Evolutionary conservation across 1,140 invertebrate genomes (phyloP).

Genomic region (Ptiloglossa arizonensis): DNA sequence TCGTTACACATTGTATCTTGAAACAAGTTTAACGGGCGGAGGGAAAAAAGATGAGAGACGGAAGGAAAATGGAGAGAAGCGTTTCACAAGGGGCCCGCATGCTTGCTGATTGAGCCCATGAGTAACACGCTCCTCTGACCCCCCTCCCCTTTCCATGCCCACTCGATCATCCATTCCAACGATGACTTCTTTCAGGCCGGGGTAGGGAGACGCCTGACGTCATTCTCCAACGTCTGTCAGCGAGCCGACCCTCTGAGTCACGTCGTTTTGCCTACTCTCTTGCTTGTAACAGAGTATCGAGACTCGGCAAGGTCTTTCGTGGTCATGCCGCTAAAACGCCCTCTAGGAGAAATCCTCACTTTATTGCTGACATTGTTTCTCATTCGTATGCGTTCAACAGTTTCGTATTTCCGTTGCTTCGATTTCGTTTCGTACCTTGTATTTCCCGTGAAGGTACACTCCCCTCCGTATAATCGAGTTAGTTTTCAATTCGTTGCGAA

Average conservation of each 20-base stretch:
- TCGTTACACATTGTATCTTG: not conserved
- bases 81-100: conserved; percentile 67
- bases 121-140: conserved; percentile 61
- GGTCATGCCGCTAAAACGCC: conserved; percentile 47
- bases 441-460: not conserved
- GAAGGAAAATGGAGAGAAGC: conserved; percentile 25
- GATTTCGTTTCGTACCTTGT: not conserved
- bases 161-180: conserved; percentile 73
- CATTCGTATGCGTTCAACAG: not conserved
- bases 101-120: conserved; percentile 67
- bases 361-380: not conserved
- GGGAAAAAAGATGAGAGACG: conserved; percentile 9
- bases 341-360: not conserved
- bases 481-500: too few relatives aligned
- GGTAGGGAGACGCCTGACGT: conserved; percentile 76
- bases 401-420: not conserved
- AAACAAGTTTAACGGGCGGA: not conserved
- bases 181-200: conserved; percentile 75
- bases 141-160: conserved; percentile 34
- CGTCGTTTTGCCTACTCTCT: conserved; percentile 60
- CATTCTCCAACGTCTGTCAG: conserved; percentile 72
- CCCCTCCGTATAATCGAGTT: too few relatives aligned
- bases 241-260: conserved; percentile 79
- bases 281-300: conserved; percentile 33
- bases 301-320: conserved; percentile 34